These are phyloP conservation scores for Drosophila nigricruria DNA, from an alignment of 2,888 invertebrate genomes.

Conservation along the genomic window DNA sequence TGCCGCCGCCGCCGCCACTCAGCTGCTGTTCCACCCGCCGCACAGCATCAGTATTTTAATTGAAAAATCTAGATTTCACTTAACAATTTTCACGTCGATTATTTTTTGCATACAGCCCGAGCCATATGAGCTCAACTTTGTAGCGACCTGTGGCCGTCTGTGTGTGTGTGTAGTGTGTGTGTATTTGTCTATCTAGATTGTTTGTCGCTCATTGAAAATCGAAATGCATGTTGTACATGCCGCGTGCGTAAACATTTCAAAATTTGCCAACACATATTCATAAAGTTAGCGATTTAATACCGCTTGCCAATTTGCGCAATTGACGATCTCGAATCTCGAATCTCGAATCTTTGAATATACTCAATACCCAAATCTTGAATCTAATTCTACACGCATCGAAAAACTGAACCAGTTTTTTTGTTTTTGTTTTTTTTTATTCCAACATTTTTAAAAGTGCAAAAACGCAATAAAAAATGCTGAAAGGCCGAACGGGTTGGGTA, in stretches of 20 bases:
- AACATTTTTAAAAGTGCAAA: conserved; percentile 61
- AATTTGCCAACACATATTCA: conserved; percentile 70
- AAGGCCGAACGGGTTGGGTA: conserved; percentile 69
- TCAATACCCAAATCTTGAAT: conserved; percentile 39
- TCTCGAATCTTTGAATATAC: conserved; percentile 33
- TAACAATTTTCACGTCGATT: conserved; percentile 54
- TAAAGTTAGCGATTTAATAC: conserved; percentile 69
- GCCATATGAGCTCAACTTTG: conserved; percentile 45
- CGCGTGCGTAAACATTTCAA: conserved; percentile 74
- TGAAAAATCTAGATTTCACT: conserved; percentile 74
- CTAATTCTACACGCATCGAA: conserved; percentile 64
- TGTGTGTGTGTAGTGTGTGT: conserved; percentile 12
- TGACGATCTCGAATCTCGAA: conserved; percentile 57
- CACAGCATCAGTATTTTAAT: conserved; percentile 60
- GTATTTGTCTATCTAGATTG: conserved; percentile 62
- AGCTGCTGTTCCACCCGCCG: conserved; percentile 36
- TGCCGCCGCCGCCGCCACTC: not conserved
- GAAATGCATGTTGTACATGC: conserved; percentile 57
- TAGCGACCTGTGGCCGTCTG: conserved; percentile 30
- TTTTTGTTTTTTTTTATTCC: not conserved
- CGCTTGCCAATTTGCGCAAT: conserved; percentile 59
- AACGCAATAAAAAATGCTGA: conserved; percentile 55
- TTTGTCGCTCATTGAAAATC: conserved; percentile 63
- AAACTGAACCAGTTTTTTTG: conserved; percentile 67
- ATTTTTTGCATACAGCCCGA: conserved; percentile 48